These are phyloP conservation scores for Sinotaia quadrata DNA, from an alignment of 2,888 invertebrate species.

Conservation along the genomic window DNA sequence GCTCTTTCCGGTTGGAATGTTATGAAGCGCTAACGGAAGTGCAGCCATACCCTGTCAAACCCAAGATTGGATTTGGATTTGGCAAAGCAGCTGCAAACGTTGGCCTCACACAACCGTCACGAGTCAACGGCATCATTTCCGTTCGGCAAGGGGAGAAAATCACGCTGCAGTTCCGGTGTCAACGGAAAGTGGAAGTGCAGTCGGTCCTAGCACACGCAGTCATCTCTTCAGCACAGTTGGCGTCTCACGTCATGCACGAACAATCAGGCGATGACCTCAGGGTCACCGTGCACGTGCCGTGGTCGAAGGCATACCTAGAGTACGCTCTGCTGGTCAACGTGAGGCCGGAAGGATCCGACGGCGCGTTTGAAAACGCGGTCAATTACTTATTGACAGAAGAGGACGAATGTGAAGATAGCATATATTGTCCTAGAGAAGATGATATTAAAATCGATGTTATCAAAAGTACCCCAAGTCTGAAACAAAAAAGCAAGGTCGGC, in stretches of 20 bases:
- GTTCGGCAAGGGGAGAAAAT: slow-evolving; percentile 33
- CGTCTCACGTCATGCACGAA: slow-evolving; percentile 19
- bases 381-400: slow-evolving; percentile 49
- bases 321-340: slow-evolving; percentile 57
- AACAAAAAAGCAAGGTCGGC: too few species aligned
- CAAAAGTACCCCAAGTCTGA: too few species aligned
- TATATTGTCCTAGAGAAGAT: too few species aligned
- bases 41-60: slow-evolving; percentile 54
- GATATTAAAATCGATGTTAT: too few species aligned
- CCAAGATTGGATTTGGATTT: slow-evolving; percentile 57
- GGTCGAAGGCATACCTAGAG: slow-evolving; percentile 48
- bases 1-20: slow-evolving; percentile 60
- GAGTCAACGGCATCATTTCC: slow-evolving; percentile 35
- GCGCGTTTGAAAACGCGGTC: slow-evolving; percentile 37
- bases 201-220: slow-evolving; percentile 40
- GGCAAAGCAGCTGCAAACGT: slow-evolving; percentile 37
- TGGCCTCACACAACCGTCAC: slow-evolving; percentile 53
- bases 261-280: slow-evolving; percentile 22
- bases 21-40: slow-evolving; percentile 36
- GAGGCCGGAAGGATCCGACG: slow-evolving; percentile 17
- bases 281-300: slow-evolving; percentile 32
- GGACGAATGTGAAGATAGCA: too few species aligned
- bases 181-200: slow-evolving; percentile 33
- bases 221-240: slow-evolving; percentile 4
- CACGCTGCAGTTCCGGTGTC: slow-evolving; percentile 40